These are phyloP conservation scores for Cranoglanis bouderius DNA, from an alignment of 2,113 vertebrate species.

Conservation along the genomic window DNA sequence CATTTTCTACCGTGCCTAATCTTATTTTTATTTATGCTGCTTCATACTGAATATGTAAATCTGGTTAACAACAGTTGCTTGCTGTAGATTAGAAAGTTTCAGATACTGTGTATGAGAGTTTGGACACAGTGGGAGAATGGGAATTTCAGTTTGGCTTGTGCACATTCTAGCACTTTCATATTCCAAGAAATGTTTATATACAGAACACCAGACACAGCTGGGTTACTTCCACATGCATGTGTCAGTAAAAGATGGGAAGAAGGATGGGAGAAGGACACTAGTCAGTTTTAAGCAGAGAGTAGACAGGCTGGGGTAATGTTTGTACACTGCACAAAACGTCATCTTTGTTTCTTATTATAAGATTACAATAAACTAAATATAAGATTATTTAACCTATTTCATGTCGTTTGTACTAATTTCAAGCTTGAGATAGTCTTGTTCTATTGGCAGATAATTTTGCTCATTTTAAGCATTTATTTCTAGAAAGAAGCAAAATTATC, in stretches of 20 bases:
- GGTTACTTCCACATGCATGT: constrained; percentile 48
- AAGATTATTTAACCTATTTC: too few species aligned
- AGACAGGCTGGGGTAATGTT: constrained; percentile 31
- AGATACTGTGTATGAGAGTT: not conserved
- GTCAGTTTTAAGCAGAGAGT: too few species aligned
- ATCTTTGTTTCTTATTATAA: too few species aligned
- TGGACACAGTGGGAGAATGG: constrained; percentile 13
- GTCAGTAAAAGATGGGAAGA: constrained; percentile 37
- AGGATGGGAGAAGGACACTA: not conserved
- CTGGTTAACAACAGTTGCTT: not conserved
- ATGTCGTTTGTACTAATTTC: too few species aligned
- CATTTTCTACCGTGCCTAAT: not conserved
- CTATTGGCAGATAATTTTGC: too few species aligned
- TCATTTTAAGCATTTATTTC: too few species aligned
- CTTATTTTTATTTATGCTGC: not conserved
- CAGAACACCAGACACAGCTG: constrained; percentile 39
- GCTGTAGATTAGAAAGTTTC: constrained; percentile 1
- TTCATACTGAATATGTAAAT: constrained; percentile 12
- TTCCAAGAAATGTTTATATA: constrained; percentile 26
- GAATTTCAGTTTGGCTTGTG: constrained; percentile 13
- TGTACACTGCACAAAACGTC: too few species aligned
- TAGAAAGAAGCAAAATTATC: too few species aligned
- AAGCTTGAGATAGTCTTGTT: too few species aligned
- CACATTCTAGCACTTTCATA: not conserved
- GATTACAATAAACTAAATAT: too few species aligned